Percentiles rank a stretch among this genome's conserved stretches.
Evolutionary conservation across 2,888 invertebrate species (phyloP).

Genomic region (Resseliella maxima): DNA sequence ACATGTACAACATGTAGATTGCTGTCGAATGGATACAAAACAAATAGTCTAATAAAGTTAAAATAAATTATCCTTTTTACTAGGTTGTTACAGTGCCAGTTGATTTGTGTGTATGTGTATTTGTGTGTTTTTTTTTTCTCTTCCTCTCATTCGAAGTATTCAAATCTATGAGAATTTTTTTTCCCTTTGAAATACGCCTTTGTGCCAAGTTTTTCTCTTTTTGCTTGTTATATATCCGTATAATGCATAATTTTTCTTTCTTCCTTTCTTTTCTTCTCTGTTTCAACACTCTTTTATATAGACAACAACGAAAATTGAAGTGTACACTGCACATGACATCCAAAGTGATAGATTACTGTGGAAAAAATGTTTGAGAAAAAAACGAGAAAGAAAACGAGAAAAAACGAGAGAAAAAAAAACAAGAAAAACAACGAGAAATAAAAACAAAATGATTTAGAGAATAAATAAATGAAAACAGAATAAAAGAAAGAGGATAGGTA

Average conservation of each 20-base stretch:
- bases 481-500: background rate
- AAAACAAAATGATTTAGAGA: background rate
- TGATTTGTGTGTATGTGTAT: too few relatives aligned
- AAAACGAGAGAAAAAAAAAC: background rate
- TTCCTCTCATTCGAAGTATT: conserved; percentile 1
- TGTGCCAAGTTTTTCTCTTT: conserved; percentile 1
- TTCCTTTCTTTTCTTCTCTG: background rate
- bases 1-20: conserved; percentile 16
- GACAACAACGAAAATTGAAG: conserved; percentile 38
- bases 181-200: background rate
- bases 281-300: conserved; percentile 24
- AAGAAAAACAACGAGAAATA: too few relatives aligned
- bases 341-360: conserved; percentile 13
- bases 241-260: background rate
- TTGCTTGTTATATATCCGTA: conserved; percentile 37
- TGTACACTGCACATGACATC: conserved; percentile 24
- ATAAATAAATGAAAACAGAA: background rate
- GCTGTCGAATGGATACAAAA: conserved; percentile 29
- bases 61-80: conserved; percentile 42
- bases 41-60: conserved; percentile 51
- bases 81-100: conserved; percentile 47
- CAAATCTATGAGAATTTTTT: conserved; percentile 8
- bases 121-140: background rate
- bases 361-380: background rate
- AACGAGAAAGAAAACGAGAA: background rate